Conservation (phyloP, 2,113 vertebrate genomes). For the Sclerurus mexicanus region DNA sequence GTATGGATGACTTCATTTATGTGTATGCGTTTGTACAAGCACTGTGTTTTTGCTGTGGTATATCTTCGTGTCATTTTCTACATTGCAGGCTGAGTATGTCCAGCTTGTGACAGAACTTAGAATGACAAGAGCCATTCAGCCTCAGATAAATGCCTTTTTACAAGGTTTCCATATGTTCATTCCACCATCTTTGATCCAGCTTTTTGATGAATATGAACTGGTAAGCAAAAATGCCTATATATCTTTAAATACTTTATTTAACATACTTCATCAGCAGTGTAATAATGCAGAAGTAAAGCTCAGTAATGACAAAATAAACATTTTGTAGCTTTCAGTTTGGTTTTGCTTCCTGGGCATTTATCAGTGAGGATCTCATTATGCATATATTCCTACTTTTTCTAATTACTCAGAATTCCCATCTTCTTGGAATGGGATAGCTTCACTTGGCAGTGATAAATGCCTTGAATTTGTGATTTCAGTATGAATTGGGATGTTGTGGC, state of each 20-base stretch:
- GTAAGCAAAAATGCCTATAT: slow-evolving; percentile 73
- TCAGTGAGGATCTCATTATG: not conserved
- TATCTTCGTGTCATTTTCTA: not conserved
- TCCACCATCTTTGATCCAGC: slow-evolving; percentile 92
- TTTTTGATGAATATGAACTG: slow-evolving; percentile 98
- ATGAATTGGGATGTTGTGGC: not conserved
- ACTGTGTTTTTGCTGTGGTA: not conserved
- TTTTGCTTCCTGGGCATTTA: not conserved
- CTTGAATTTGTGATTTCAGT: not conserved
- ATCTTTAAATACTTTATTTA: not conserved
- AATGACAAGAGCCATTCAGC: slow-evolving; percentile 98
- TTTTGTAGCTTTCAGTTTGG: not conserved
- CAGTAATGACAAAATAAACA: not conserved
- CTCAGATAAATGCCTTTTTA: slow-evolving; percentile 96
- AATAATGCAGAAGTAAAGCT: not conserved
- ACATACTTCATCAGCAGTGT: not conserved
- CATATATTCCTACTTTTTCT: not conserved
- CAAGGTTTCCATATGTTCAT: slow-evolving; percentile 99
- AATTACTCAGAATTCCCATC: not conserved
- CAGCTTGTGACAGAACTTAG: slow-evolving; percentile 97
- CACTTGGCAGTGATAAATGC: not conserved
- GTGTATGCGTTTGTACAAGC: not conserved
- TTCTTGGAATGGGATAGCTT: not conserved
- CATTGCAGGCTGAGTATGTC: slow-evolving; percentile 92
- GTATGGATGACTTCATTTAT: not conserved